Base-by-base conservation (phyloP, 2,113 vertebrate genomes). In the Clupea harengus region DNA sequence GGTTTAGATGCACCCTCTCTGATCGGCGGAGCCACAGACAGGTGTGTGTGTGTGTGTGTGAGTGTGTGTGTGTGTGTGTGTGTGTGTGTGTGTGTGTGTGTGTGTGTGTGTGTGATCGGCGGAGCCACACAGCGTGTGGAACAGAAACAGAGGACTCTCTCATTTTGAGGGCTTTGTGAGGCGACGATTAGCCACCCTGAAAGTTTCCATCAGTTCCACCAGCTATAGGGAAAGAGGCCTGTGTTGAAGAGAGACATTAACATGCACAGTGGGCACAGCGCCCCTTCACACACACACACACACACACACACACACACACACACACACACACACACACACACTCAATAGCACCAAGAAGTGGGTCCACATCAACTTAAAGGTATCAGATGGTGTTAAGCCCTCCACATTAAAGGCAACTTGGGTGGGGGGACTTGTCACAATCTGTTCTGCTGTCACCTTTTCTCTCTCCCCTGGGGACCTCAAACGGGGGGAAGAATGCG, bases 361-460 rank as follows among this genome's bases (percentile, higher is more conserved):
- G 87, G 87, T 85, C 82, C 85, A 82, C 78, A 87, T 90, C 78
- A 88, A 88, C 57, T 81, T 81, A 84, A 72, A 81, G 83, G 57
- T 54, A 85, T 83, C 82, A 86, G 87, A 87, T 88, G 44, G 84
- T 84, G 86, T 85, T 88, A 72, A 32, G 84, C 82, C 81, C 85
- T 87, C 67, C 83, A 84, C 86, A 57, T 89, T 89, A 89, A 84
- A 86, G 22, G 84, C 87, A 84, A 84, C 83, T 82, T 88, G 85
- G 87, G 87, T 88, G 87, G 87, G 87, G 83, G 85, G 87, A 88
- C 84, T 57, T 85, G 87, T 86, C 87, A 84, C 82, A 57, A 80
- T 88, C 87, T 10, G 84, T 86, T 86, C 84, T 60, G 83, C 87
- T 88, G 87, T 83, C 87, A 86, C 85, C 49, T 88, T 32, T 32